Conservation (phyloP, 2,888 invertebrate species). For the Sesia bembeciformis region DNA sequence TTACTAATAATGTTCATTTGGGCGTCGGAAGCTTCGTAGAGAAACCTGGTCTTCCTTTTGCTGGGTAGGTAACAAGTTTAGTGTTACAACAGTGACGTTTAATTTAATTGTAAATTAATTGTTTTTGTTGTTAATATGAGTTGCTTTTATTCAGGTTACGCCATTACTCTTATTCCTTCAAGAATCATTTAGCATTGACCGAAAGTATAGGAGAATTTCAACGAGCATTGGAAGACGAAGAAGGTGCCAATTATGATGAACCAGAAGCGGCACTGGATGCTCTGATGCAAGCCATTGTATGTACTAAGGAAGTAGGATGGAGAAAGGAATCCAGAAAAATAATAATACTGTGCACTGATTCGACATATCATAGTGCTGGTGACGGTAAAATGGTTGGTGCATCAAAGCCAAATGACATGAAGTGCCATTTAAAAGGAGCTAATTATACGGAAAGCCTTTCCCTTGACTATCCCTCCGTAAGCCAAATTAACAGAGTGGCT, state of each 20-base stretch:
- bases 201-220: slow-evolving; percentile 61
- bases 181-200: slow-evolving; percentile 81
- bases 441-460: slow-evolving; percentile 67
- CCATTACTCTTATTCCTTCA: slow-evolving; percentile 68
- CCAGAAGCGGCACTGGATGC: slow-evolving; percentile 92
- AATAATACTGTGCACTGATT: slow-evolving; percentile 86
- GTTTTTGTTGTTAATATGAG: slow-evolving; percentile 22
- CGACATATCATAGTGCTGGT: slow-evolving; percentile 85
- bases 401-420: slow-evolving; percentile 79
- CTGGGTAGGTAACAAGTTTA: slow-evolving; percentile 32
- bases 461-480: slow-evolving; percentile 87
- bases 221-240: slow-evolving; percentile 40
- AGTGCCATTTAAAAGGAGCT: slow-evolving; percentile 73
- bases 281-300: slow-evolving; percentile 88
- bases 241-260: slow-evolving; percentile 77
- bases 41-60: slow-evolving; percentile 78
- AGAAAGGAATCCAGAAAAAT: slow-evolving; percentile 80
- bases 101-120: slow-evolving; percentile 2
- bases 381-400: slow-evolving; percentile 85
- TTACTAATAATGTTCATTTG: slow-evolving; percentile 78
- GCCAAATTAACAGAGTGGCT: slow-evolving; percentile 77
- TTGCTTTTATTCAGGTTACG: slow-evolving; percentile 65
- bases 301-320: slow-evolving; percentile 83
- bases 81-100: neutral
- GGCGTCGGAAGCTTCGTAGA: slow-evolving; percentile 83